phyloP scores from a whole-genome alignment of 2,888 invertebrate genomes.

The Timandra comae region DNA sequence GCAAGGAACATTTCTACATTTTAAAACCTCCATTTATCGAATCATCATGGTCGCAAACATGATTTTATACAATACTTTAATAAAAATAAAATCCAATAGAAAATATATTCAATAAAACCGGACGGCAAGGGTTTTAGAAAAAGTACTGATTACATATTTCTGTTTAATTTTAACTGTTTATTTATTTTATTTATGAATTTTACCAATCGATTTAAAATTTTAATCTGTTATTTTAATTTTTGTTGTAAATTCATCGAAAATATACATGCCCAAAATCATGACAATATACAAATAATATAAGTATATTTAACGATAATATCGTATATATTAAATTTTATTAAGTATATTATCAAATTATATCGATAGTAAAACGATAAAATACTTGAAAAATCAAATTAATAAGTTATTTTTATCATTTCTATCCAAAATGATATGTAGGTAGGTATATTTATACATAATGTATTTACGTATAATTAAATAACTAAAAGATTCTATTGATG shows the following conservation, averaged over 20 bases:
- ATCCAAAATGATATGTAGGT: too few species aligned
- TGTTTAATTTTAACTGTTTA: conserved; percentile 15
- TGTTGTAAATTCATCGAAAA: conserved; percentile 61
- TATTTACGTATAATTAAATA: too few species aligned
- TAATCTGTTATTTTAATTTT: conserved; percentile 23
- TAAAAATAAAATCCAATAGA: conserved; percentile 18
- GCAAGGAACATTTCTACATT: too few species aligned
- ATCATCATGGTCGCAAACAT: conserved; percentile 31
- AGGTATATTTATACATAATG: conserved; percentile 30
- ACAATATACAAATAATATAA: conserved; percentile 21
- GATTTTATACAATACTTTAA: conserved; percentile 21
- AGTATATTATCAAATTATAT: not conserved
- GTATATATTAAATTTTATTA: too few species aligned
- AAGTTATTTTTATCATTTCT: too few species aligned
- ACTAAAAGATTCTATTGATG: too few species aligned
- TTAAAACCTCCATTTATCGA: too few species aligned
- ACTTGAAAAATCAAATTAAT: not conserved
- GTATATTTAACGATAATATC: conserved; percentile 2
- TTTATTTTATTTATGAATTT: conserved; percentile 17
- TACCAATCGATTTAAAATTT: conserved; percentile 21
- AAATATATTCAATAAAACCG: conserved; percentile 24
- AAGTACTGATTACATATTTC: conserved; percentile 14
- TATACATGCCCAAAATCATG: conserved; percentile 42
- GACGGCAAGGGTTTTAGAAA: conserved; percentile 46
- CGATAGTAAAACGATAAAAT: not conserved